Percentiles rank a stretch among this genome's conserved stretches.
phyloP scores from a whole-genome alignment of 2,888 invertebrate species.

The Acanthoscelides obtectus region DNA sequence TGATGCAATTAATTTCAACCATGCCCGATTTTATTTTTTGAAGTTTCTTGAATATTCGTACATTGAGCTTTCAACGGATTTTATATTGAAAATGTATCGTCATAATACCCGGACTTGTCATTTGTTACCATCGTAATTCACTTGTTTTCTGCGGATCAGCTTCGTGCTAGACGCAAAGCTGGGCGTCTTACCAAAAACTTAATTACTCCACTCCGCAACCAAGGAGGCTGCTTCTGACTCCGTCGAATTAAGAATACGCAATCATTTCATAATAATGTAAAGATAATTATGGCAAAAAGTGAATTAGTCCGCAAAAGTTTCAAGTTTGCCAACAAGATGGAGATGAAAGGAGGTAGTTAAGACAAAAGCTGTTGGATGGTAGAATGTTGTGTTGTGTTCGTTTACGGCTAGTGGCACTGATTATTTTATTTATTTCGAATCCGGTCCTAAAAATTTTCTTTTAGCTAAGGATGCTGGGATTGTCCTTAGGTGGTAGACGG shows the following conservation, averaged over 20 bases:
- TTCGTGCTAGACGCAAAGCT: too few relatives aligned
- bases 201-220: not conserved
- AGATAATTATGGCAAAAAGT: constrained; percentile 17
- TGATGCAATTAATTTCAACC: too few relatives aligned
- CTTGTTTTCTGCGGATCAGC: not conserved
- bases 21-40: too few relatives aligned
- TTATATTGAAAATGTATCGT: too few relatives aligned
- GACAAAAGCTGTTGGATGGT: not conserved
- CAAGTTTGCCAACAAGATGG: not conserved
- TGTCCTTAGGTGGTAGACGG: too few relatives aligned
- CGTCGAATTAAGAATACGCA: constrained; percentile 10
- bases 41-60: too few relatives aligned
- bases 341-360: not conserved
- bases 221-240: not conserved
- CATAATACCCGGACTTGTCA: too few relatives aligned
- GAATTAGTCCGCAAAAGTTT: constrained; percentile 9
- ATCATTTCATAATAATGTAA: constrained; percentile 13
- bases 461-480: too few relatives aligned
- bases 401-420: not conserved
- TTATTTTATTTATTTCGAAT: too few relatives aligned
- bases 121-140: not conserved
- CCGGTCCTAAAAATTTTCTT: too few relatives aligned
- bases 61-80: too few relatives aligned
- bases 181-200: not conserved
- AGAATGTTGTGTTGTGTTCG: not conserved